Base-by-base conservation (phyloP, 2,113 vertebrate species). In the Lontra canadensis region DNA sequence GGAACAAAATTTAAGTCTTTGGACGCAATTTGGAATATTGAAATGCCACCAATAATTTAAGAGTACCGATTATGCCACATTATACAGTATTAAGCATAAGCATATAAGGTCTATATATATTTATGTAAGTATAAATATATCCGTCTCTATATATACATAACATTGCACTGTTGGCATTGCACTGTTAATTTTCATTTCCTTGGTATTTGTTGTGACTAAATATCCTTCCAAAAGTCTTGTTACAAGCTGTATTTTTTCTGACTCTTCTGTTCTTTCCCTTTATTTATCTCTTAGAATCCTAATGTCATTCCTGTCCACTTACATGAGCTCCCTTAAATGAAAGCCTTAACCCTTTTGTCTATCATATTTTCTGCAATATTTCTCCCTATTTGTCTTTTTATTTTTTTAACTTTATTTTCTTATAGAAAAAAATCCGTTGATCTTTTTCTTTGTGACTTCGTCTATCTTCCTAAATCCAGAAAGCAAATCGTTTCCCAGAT, bases 391-490 rank as follows among this genome's bases (percentile, higher is more conserved):
- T 87, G 39, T 63, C 31, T 85, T 80, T 90, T 71, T 86, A 52
- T 36, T 74, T 95, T 90, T 90, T 88, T 94, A 82, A 74, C 17
- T 23, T 76, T 94, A 73, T 90, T 96, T 95, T 90, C 44, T 92
- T 79, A 36, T 17, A 74, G 31, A 86, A 42, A 71, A 59, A 59
- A 49, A 59, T 79, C 87, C 92, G 2, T 92, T 76, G 59, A 49
- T 74, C 29, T 20, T 92, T 95, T 92, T 31, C 69, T 84, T 65
- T 88, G 82, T 85, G 23, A 93, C 81, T 94, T 88, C 44, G 49
- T 95, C 90, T 95, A 4, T 80, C 26, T 20, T 96, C 20, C 61
- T 88, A 91, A 91, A 85, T 81, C 31, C 55, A 88, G 88, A 65
- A 80, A 95, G 57, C 78, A 88, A 83, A 49, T 21, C 44, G 49